Evolutionary conservation across 1,140 invertebrate species (phyloP).

Genomic region (Gonatopus flavifemur): DNA sequence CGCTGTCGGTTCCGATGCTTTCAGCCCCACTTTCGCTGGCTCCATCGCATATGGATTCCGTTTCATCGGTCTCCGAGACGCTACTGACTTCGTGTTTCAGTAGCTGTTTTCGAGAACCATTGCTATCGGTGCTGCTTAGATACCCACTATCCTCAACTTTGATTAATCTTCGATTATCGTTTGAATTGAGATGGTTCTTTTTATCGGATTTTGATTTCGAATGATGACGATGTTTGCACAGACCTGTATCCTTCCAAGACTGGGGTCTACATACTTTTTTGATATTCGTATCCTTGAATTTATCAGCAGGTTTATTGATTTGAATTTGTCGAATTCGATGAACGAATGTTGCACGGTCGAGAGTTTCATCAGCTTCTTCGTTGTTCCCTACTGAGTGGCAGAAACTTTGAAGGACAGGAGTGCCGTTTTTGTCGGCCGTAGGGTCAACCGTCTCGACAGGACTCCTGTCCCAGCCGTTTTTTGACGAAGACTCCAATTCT

Average conservation of each 20-base stretch:
- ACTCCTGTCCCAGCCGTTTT: slow-evolving; percentile 68
- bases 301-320: no score
- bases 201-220: no score
- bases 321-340: no score
- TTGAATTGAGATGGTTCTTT: no score
- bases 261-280: no score
- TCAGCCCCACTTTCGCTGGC: slow-evolving; percentile 82
- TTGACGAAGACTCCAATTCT: slow-evolving; percentile 63
- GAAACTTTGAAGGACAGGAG: slow-evolving; percentile 44
- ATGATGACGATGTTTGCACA: no score
- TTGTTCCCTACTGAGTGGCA: slow-evolving; percentile 42
- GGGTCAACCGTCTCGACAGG: slow-evolving; percentile 47
- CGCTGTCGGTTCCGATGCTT: slow-evolving; percentile 80
- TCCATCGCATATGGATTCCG: slow-evolving; percentile 72
- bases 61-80: slow-evolving; percentile 69
- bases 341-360: no score
- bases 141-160: slow-evolving; percentile 67
- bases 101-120: slow-evolving; percentile 47
- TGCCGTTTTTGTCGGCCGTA: slow-evolving; percentile 47
- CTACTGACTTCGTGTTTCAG: slow-evolving; percentile 46
- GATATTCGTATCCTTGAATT: no score
- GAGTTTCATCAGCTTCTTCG: no score
- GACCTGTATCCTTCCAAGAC: no score
- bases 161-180: slow-evolving; percentile 2
- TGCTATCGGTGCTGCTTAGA: slow-evolving; percentile 73